Evolutionary conservation across 2,113 vertebrate species (phyloP).

Genomic region (Gambusia holbrooki): DNA sequence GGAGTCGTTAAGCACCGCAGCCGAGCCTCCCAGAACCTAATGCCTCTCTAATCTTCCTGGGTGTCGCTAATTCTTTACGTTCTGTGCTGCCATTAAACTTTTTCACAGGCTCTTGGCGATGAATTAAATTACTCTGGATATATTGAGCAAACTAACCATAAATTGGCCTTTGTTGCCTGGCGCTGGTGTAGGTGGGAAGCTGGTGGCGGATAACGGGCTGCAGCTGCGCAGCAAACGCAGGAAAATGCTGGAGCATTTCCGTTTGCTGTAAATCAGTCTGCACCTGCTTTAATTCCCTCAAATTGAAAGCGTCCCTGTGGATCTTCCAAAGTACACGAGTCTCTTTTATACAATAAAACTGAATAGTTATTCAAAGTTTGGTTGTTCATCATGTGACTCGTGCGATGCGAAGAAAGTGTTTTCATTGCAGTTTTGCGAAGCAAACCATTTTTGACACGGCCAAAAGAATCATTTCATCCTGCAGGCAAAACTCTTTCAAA

Average conservation of each 20-base stretch:
- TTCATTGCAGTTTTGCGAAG: too few species aligned
- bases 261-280: not conserved
- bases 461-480: too few species aligned
- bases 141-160: constrained; percentile 64
- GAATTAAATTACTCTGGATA: constrained; percentile 74
- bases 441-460: too few species aligned
- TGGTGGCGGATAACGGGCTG: constrained; percentile 41
- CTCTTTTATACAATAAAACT: not conserved
- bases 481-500: too few species aligned
- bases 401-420: too few species aligned
- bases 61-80: constrained; percentile 71
- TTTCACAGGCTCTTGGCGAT: constrained; percentile 62
- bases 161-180: constrained; percentile 58
- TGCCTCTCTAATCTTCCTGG: constrained; percentile 75
- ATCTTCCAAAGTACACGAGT: not conserved
- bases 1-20: constrained; percentile 68
- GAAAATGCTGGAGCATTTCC: not conserved
- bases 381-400: too few species aligned
- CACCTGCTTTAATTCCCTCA: not conserved
- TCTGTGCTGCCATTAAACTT: constrained; percentile 68
- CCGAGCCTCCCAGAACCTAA: constrained; percentile 62
- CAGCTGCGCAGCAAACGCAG: constrained; percentile 31
- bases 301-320: not conserved
- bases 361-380: not conserved
- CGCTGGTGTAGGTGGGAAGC: constrained; percentile 51